Percentiles rank a stretch among this genome's conserved stretches.
phyloP scores from a whole-genome alignment of 2,888 invertebrate genomes.

The Cactoblastis cactorum region DNA sequence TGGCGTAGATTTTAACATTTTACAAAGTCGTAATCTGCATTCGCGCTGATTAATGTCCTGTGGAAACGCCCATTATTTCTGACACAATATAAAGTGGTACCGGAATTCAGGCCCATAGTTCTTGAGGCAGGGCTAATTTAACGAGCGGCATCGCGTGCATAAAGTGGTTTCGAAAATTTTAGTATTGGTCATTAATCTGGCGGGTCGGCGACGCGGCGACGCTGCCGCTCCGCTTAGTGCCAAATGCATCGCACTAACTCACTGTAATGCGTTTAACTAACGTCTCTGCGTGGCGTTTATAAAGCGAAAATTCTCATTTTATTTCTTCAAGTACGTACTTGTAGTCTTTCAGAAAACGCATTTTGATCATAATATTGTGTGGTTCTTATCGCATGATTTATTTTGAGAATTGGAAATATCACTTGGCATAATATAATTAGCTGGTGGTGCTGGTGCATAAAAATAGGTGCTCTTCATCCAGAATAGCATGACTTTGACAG shows the following conservation, averaged over 20 bases:
- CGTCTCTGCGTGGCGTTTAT: conserved; percentile 33
- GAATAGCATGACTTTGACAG: neutral
- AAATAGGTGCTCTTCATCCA: neutral
- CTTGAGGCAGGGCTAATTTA: neutral
- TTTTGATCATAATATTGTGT: neutral
- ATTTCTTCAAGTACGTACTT: conserved; percentile 29
- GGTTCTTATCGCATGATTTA: neutral
- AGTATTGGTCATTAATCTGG: conserved; percentile 26
- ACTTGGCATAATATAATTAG: neutral
- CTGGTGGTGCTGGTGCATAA: neutral
- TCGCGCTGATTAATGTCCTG: neutral
- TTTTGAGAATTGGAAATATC: neutral
- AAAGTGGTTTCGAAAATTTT: conserved; percentile 23
- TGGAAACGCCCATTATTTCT: neutral
- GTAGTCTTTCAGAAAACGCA: conserved; percentile 14
- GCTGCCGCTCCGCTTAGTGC: conserved; percentile 37
- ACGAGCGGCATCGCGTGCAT: neutral
- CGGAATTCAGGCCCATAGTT: neutral
- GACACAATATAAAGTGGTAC: neutral
- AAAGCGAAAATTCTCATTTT: conserved; percentile 33
- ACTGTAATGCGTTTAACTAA: conserved; percentile 46
- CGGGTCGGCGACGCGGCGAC: conserved; percentile 31
- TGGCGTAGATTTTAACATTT: neutral
- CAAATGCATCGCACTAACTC: conserved; percentile 54
- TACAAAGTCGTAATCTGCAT: neutral